Evolutionary conservation across 2,113 vertebrate species (phyloP).

Genomic region (Pelecanus crispus): DNA sequence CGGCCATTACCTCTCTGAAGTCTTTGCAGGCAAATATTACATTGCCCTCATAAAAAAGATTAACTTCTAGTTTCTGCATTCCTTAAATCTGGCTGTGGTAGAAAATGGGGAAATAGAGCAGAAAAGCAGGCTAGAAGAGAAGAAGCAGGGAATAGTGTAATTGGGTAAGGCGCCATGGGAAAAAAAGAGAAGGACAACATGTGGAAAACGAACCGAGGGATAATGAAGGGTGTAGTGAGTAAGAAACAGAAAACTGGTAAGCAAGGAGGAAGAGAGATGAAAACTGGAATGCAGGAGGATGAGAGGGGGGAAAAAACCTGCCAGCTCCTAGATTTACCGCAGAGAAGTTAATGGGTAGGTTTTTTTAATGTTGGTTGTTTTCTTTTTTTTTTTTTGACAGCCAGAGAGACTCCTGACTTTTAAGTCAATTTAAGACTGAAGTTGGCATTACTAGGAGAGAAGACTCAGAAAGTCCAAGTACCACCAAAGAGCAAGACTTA

Average conservation of each 20-base stretch:
- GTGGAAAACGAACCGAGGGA: neutral
- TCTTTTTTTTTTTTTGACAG: neutral
- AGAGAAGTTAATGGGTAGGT: neutral
- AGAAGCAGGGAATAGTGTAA: neutral
- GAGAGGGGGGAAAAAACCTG: fast-evolving
- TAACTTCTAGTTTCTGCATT: neutral
- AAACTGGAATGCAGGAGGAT: neutral
- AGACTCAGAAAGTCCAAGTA: neutral
- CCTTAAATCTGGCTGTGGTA: neutral
- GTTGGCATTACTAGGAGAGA: neutral
- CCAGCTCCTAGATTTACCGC: neutral
- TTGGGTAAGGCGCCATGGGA: neutral
- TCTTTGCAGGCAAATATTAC: neutral
- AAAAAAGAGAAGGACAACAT: neutral
- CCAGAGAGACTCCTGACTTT: neutral
- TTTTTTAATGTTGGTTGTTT: neutral
- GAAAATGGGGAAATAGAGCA: conserved; percentile 39
- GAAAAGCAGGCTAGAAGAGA: conserved; percentile 20
- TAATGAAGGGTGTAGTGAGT: neutral
- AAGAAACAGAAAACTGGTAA: neutral
- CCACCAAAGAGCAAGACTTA: neutral
- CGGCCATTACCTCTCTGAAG: neutral
- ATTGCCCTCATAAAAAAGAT: neutral
- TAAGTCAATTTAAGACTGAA: neutral
- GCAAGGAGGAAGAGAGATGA: neutral